Percentiles rank a stretch among this genome's conserved stretches.
These are phyloP conservation scores for Acanthosepion pharaonis DNA, from an alignment of 2,888 invertebrate genomes.

Conservation along the genomic window DNA sequence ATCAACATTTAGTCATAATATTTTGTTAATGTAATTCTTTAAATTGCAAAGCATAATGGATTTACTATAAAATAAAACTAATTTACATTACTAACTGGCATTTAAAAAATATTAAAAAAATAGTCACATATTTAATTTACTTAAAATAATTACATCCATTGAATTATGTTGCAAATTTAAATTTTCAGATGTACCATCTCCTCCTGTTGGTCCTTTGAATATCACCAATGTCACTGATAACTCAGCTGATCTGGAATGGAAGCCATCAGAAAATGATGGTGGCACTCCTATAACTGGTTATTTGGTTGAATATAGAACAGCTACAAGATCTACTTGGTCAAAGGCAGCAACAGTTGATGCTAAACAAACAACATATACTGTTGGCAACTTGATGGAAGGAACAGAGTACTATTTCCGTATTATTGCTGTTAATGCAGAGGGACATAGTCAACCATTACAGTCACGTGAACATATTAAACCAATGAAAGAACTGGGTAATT, in stretches of 20 bases:
- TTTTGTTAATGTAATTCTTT: too few relatives aligned
- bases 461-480: slow-evolving; percentile 54
- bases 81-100: too few relatives aligned
- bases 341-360: slow-evolving; percentile 78
- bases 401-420: slow-evolving; percentile 92
- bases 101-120: too few relatives aligned
- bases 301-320: slow-evolving; percentile 79
- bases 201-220: slow-evolving; percentile 61
- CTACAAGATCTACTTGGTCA: slow-evolving; percentile 84
- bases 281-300: slow-evolving; percentile 64
- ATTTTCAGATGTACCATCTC: slow-evolving; percentile 49
- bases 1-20: too few relatives aligned
- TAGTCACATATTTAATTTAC: too few relatives aligned
- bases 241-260: slow-evolving; percentile 61
- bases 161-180: not conserved
- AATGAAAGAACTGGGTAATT: slow-evolving; percentile 51
- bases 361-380: slow-evolving; percentile 79
- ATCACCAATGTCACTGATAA: slow-evolving; percentile 55
- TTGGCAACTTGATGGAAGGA: slow-evolving; percentile 83
- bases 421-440: slow-evolving; percentile 89
- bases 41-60: too few relatives aligned
- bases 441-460: slow-evolving; percentile 90
- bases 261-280: slow-evolving; percentile 61
- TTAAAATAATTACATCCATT: too few relatives aligned
- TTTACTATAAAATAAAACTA: too few relatives aligned